A percentile compares a stretch with the other conserved stretches of the same genome.
Conservation (phyloP, 2,113 vertebrate species). For the Pseudorasbora parva region DNA sequence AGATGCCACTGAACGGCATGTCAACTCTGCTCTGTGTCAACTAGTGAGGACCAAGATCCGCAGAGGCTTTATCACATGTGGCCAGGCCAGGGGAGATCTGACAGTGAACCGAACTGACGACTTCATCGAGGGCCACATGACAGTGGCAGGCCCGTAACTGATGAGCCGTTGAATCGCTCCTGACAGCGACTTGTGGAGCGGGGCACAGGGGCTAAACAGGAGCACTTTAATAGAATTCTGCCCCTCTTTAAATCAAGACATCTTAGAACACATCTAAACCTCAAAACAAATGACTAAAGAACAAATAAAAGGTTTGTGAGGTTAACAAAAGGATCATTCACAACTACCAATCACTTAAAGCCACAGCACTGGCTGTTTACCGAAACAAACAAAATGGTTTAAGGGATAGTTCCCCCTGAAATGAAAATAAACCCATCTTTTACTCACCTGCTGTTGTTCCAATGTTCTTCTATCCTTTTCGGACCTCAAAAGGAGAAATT, state of each 20-base stretch:
- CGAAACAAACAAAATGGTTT: neutral
- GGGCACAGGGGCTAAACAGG: constrained; percentile 45
- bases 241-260: constrained; percentile 30
- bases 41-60: neutral
- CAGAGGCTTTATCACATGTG: constrained; percentile 45
- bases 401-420: no score
- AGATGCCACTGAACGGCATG: constrained; percentile 19
- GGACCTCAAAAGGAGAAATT: no score
- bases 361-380: neutral
- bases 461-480: no score
- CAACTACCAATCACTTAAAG: neutral
- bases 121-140: constrained; percentile 55
- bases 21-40: constrained; percentile 42
- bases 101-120: constrained; percentile 46
- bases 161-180: constrained; percentile 49
- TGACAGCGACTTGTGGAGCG: constrained; percentile 53
- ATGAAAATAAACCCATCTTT: no score
- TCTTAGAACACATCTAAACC: constrained; percentile 4
- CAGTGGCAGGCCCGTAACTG: constrained; percentile 53
- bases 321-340: constrained; percentile 30
- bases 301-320: constrained; percentile 40
- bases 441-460: no score
- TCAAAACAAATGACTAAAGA: constrained; percentile 1
- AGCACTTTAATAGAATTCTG: constrained; percentile 11
- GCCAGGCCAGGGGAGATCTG: constrained; percentile 33